These are phyloP conservation scores for Anisognathus igniventris DNA, from an alignment of 2,797 vertebrate genomes.

Conservation along the genomic window DNA sequence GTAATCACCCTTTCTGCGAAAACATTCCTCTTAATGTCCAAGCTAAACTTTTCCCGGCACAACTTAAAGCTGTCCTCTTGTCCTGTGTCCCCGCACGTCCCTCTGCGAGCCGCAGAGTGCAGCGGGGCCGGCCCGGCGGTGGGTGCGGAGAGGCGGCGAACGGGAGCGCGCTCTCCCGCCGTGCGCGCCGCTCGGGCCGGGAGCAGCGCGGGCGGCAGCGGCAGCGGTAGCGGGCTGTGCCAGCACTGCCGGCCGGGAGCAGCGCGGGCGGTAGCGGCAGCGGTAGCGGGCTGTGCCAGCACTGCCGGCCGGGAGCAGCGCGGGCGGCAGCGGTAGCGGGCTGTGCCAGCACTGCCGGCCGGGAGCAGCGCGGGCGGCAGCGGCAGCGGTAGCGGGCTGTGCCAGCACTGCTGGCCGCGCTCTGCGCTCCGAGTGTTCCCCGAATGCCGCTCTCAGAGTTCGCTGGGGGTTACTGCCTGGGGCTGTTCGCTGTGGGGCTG, in stretches of 20 bases:
- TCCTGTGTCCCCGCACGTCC: background rate
- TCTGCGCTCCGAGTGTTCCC: background rate
- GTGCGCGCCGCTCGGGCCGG: background rate
- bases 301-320: background rate
- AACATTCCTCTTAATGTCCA: background rate
- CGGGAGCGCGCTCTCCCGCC: rapidly evolving
- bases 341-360: no score
- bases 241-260: no score
- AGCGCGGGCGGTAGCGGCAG: no score
- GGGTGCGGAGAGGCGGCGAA: rapidly evolving
- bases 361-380: no score
- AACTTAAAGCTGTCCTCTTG: no score
- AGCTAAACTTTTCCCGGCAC: no score
- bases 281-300: background rate
- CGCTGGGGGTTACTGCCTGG: rapidly evolving
- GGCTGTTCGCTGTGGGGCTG: background rate
- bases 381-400: background rate
- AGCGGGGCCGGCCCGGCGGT: rapidly evolving
- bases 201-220: background rate
- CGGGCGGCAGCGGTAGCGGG: background rate
- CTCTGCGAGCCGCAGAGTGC: rapidly evolving
- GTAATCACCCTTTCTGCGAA: background rate
- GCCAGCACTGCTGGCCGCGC: background rate
- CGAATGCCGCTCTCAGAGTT: rapidly evolving
- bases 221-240: background rate